Conservation (phyloP, 2,113 vertebrate species). For the Perca flavescens region DNA sequence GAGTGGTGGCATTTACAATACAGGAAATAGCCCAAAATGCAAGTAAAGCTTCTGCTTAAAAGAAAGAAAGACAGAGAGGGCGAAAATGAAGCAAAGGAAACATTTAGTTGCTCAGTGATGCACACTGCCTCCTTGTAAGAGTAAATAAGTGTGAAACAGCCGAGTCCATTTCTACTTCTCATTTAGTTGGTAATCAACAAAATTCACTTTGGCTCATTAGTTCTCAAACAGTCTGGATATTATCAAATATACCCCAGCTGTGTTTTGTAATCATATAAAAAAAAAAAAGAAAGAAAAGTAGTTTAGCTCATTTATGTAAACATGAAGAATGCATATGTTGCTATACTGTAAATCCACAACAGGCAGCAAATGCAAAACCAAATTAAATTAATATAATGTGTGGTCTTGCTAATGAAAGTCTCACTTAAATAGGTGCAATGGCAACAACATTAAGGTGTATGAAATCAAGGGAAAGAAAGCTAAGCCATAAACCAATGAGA, state of each 20-base stretch:
- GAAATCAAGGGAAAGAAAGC: not conserved
- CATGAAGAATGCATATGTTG: slow-evolving; percentile 21
- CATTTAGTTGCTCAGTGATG: slow-evolving; percentile 69
- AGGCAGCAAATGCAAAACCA: not conserved
- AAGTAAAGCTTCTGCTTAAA: slow-evolving; percentile 26
- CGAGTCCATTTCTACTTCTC: slow-evolving; percentile 64
- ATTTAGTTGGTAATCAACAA: slow-evolving; percentile 70
- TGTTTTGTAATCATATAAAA: slow-evolving; percentile 31
- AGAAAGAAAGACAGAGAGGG: slow-evolving; percentile 40
- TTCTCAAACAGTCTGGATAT: slow-evolving; percentile 56
- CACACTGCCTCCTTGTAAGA: slow-evolving; percentile 63
- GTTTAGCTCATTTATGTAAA: slow-evolving; percentile 31
- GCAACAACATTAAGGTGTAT: not conserved
- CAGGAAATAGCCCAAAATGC: slow-evolving; percentile 10
- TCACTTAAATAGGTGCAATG: not conserved
- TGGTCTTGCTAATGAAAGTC: slow-evolving; percentile 20
- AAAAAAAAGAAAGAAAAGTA: slow-evolving; percentile 19
- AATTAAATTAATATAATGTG: not conserved
- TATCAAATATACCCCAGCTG: slow-evolving; percentile 47
- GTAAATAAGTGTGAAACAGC: slow-evolving; percentile 73
- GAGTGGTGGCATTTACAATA: slow-evolving; percentile 55
- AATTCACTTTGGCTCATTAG: slow-evolving; percentile 69
- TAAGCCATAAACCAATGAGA: not conserved
- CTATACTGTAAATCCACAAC: not conserved
- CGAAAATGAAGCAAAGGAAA: slow-evolving; percentile 45